Base-by-base conservation (phyloP, 2,888 invertebrate species). In the Pycnomerus fuliginosus region DNA sequence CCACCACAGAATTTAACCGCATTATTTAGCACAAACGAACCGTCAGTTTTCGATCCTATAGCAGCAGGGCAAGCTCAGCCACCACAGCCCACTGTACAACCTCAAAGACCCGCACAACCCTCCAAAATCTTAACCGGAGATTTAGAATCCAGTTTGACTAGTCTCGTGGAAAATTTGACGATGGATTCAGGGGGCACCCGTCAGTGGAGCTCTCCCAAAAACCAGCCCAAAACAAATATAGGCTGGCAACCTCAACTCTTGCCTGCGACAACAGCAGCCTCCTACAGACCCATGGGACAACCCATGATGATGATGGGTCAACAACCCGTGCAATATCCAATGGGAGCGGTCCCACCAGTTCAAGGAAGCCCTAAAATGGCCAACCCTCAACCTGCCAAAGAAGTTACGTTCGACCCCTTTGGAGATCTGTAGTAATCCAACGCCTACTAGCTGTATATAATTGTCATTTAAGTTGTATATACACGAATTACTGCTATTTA, bases 121-220 rank as follows among this genome's bases (percentile, higher is more conserved):
- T 56, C 66, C 3, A 78, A 78, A 61, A 85, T 96, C 41, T 79
- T 96, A 48, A 91, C 93, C 10, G 92, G 93, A 35, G 96, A 96
- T 74, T 76, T 97, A 70, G 96, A 97, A 71, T 89, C 91, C 56
- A 95, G 94, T 58, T 83, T 97, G 50, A 93, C 94, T 48, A 89
- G 89, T 53, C 78, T 97, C 60, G 96, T 94, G 50, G 92, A 95
- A 75, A 96, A 95, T 75, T 80, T 97, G 62, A 82, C 85, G 60
- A 92, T 92, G 69, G 90, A 90, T 76, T 71, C 74, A 33, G 84
- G 83, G 50, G 67, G 58, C 48, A 77, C 77, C 63, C 81, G 87
- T 76, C 90, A 90, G 76, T 91, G 91, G 91, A 90, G 86, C 72
- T 91, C 91, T 43, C 78, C 77, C 1, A 77, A 77, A 57, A 77